These are phyloP conservation scores for Erpobdella octoculata DNA, from an alignment of 2,888 invertebrate genomes.

Conservation along the genomic window DNA sequence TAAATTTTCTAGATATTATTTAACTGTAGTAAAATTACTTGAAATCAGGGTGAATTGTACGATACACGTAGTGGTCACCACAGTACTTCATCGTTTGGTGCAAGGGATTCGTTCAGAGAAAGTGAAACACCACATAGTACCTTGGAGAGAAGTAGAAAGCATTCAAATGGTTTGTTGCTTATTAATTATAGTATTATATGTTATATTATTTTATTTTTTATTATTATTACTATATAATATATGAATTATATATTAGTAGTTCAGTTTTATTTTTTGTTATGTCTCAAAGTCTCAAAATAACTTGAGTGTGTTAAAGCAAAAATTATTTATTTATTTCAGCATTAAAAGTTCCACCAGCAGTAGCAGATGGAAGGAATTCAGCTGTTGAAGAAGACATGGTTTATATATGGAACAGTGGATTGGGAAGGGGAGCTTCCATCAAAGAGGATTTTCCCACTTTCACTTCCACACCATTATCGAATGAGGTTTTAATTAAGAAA, in stretches of 20 bases:
- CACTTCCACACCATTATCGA: neutral
- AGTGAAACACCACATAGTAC: conserved; percentile 8
- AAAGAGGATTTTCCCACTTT: neutral
- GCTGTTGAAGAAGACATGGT: conserved; percentile 9
- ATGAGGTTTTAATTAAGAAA: neutral
- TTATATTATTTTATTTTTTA: too few species aligned
- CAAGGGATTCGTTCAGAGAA: conserved; percentile 19
- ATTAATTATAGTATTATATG: too few species aligned
- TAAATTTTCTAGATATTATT: too few species aligned
- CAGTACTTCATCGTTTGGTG: conserved; percentile 20
- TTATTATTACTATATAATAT: too few species aligned
- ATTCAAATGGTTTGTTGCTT: neutral
- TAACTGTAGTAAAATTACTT: too few species aligned
- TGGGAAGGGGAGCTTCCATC: neutral
- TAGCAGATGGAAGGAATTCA: too few species aligned
- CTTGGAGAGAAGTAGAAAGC: neutral
- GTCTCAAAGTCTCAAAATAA: too few species aligned
- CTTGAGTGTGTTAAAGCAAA: too few species aligned
- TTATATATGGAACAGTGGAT: neutral
- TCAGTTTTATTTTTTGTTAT: too few species aligned
- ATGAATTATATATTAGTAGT: too few species aligned
- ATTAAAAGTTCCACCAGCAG: too few species aligned
- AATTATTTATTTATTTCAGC: too few species aligned
- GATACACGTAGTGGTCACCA: conserved; percentile 19
- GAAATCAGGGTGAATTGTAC: conserved; percentile 1